Percentiles rank a stretch among this genome's conserved stretches.
These are phyloP conservation scores for Sphaerophoria rueppellii DNA, from an alignment of 2,888 invertebrate species.

Conservation along the genomic window DNA sequence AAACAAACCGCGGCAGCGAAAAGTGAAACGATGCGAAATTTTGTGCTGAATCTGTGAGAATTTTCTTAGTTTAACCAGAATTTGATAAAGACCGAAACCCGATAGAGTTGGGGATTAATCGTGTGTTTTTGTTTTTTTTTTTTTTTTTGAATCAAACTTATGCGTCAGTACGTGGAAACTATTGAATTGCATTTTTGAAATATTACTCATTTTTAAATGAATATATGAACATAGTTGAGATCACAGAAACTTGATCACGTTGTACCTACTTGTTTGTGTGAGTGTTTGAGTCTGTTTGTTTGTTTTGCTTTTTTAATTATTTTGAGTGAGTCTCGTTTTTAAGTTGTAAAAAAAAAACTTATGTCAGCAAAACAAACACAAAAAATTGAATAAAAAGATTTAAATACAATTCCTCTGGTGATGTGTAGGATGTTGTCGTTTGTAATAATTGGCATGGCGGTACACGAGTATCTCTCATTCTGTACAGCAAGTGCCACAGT, in stretches of 20 bases:
- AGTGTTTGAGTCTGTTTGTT: not conserved
- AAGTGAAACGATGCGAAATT: slow-evolving; percentile 23
- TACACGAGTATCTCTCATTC: not conserved
- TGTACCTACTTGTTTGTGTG: not conserved
- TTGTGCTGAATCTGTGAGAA: slow-evolving; percentile 51
- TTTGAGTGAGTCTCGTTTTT: slow-evolving; percentile 20
- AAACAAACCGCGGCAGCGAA: slow-evolving; percentile 10
- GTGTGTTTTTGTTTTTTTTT: slow-evolving; percentile 10
- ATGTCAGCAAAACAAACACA: not conserved
- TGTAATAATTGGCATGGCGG: slow-evolving; percentile 22
- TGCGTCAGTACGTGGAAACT: slow-evolving; percentile 43
- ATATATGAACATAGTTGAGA: slow-evolving; percentile 46
- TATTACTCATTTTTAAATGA: slow-evolving; percentile 38
- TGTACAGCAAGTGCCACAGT: not conserved
- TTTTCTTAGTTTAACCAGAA: slow-evolving; percentile 5
- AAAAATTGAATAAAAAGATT: not conserved
- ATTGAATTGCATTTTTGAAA: slow-evolving; percentile 63
- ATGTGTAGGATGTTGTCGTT: slow-evolving; percentile 54
- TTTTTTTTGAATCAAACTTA: not conserved
- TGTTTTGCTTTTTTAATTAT: slow-evolving; percentile 22
- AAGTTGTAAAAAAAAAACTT: slow-evolving; percentile 10
- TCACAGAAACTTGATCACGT: slow-evolving; percentile 49
- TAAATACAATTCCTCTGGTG: not conserved
- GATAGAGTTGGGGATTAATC: slow-evolving; percentile 45
- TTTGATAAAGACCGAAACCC: slow-evolving; percentile 42